Conservation (phyloP, 2,797 vertebrate genomes). For the Coreius guichenoti region DNA sequence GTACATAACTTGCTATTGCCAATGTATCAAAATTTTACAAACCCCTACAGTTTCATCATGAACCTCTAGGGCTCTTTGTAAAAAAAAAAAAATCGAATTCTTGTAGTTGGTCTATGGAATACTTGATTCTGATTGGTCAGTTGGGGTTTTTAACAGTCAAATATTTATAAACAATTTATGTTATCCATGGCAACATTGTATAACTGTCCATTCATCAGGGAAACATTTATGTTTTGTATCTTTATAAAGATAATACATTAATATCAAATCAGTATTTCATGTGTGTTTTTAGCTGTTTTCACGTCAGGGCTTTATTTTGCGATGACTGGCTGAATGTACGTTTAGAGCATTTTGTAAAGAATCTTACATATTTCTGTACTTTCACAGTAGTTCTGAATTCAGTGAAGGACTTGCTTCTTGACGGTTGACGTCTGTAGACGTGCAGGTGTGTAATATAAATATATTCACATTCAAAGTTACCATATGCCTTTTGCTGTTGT, state of each 20-base stretch:
- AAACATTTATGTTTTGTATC: neutral
- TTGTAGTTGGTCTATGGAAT: neutral
- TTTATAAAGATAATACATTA: neutral
- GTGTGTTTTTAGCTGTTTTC: too few relatives aligned
- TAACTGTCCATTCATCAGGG: neutral
- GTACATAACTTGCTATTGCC: too few relatives aligned
- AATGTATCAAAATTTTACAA: too few relatives aligned
- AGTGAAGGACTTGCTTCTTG: neutral
- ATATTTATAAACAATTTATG: neutral
- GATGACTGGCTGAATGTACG: too few relatives aligned
- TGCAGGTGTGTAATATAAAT: conserved; percentile 12
- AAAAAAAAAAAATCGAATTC: neutral
- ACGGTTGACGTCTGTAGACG: neutral
- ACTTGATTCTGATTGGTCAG: neutral
- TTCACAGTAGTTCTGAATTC: neutral
- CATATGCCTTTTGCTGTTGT: neutral
- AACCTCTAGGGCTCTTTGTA: neutral
- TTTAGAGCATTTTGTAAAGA: neutral
- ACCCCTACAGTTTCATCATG: neutral
- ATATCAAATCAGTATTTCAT: neutral
- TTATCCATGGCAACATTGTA: neutral
- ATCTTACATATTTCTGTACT: neutral
- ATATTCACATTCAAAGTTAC: neutral
- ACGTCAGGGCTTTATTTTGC: too few relatives aligned
- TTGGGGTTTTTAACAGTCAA: neutral